phyloP scores from a whole-genome alignment of 92 coral and sea anemone genomes.

The Bergia puertoricense region DNA sequence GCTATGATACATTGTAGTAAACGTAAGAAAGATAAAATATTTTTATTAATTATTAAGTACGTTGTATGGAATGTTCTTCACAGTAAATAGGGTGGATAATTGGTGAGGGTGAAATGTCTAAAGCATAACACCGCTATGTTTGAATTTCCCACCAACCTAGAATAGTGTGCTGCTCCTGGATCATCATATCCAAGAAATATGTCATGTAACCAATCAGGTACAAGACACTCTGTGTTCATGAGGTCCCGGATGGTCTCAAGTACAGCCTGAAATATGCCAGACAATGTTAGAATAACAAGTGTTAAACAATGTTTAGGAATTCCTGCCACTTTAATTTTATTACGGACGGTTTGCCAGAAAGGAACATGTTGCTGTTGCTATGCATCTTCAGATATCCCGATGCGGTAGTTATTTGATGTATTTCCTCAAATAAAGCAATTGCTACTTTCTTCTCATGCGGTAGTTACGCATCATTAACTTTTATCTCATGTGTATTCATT shows the following conservation, averaged over 20 bases:
- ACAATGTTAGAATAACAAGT: not conserved
- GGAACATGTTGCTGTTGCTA: not conserved
- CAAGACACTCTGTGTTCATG: conserved; percentile 98
- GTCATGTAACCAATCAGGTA: conserved; percentile 98
- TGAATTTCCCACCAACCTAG: conserved; percentile 52
- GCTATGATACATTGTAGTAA: not conserved
- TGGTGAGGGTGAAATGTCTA: not conserved
- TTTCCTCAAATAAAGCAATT: too few relatives aligned
- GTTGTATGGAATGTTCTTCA: not conserved
- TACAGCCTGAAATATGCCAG: conserved; percentile 72
- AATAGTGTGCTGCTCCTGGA: conserved; percentile 96
- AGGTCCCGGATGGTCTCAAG: conserved; percentile 94
- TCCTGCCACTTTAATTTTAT: not conserved
- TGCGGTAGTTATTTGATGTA: too few relatives aligned
- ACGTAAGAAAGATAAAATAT: too few relatives aligned
- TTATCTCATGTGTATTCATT: too few relatives aligned
- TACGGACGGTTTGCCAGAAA: not conserved
- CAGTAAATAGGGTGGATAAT: not conserved
- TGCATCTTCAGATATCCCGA: too few relatives aligned
- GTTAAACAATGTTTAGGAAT: not conserved
- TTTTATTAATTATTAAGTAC: not conserved
- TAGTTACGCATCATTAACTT: too few relatives aligned
- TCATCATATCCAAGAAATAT: conserved; percentile 97
- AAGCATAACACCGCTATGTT: not conserved
- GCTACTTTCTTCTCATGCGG: too few relatives aligned